phyloP scores from a whole-genome alignment of 2,888 invertebrate genomes.

The Malthinus flaveolus region DNA sequence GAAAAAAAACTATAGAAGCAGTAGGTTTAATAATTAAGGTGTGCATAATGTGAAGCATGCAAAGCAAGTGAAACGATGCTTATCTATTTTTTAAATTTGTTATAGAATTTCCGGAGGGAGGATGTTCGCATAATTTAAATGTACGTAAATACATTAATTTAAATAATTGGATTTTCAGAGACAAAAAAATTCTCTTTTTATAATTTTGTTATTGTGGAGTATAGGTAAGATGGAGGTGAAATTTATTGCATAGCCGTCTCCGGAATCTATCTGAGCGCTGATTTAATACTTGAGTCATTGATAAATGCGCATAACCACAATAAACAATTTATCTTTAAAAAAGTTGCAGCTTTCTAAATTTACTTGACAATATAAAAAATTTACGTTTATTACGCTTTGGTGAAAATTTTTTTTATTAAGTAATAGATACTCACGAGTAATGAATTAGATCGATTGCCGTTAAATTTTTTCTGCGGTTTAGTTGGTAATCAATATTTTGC shows the following conservation, averaged over 20 bases:
- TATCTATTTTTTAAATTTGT: slow-evolving; percentile 4
- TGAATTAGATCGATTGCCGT: too few relatives aligned
- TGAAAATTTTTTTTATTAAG: too few relatives aligned
- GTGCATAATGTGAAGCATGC: slow-evolving; percentile 13
- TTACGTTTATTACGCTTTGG: too few relatives aligned
- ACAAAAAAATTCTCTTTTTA: background rate
- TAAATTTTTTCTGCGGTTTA: too few relatives aligned
- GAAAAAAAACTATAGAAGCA: slow-evolving; percentile 9
- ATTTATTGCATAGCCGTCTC: slow-evolving; percentile 20
- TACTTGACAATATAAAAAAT: too few relatives aligned
- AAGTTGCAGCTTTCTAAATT: too few relatives aligned
- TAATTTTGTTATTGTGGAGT: background rate
- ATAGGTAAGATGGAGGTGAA: slow-evolving; percentile 16
- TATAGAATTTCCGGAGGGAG: background rate
- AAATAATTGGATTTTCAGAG: background rate
- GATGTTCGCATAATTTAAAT: slow-evolving; percentile 1
- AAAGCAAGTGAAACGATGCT: slow-evolving; percentile 8
- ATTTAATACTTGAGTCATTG: slow-evolving; percentile 13
- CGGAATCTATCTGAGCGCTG: slow-evolving; percentile 8
- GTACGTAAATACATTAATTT: slow-evolving; percentile 4
- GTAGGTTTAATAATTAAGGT: slow-evolving; percentile 13
- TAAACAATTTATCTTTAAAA: slow-evolving; percentile 10
- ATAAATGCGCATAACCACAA: slow-evolving; percentile 6
- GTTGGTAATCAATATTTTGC: too few relatives aligned
- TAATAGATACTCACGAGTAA: too few relatives aligned